Percentiles rank a stretch among this genome's conserved stretches.
Conservation (phyloP, 2,888 invertebrate species). For the Eledone cirrhosa region DNA sequence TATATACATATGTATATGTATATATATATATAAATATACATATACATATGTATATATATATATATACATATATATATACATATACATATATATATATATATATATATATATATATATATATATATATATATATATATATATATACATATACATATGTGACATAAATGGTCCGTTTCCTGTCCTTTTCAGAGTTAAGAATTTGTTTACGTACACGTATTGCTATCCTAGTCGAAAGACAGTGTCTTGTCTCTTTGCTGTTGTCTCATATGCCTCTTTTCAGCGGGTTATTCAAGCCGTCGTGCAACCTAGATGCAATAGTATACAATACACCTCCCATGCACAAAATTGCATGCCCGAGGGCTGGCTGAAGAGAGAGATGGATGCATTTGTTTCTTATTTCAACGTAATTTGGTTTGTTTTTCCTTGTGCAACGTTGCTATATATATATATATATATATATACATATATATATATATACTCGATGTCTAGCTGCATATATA, state of each 20-base stretch:
- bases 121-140: neutral
- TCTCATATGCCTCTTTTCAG: neutral
- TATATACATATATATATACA: conserved; percentile 8
- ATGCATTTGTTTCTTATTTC: too few species aligned
- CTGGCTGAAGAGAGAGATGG: too few species aligned
- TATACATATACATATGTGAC: neutral
- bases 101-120: neutral
- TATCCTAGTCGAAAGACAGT: neutral
- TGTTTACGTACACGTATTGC: neutral
- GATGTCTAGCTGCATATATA: too few species aligned
- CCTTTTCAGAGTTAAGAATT: neutral
- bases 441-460: too few species aligned
- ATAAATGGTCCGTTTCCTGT: neutral
- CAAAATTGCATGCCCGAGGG: too few species aligned
- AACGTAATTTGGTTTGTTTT: too few species aligned
- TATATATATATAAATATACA: neutral
- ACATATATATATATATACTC: too few species aligned
- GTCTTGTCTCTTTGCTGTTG: neutral
- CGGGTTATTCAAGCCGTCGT: neutral
- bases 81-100: neutral
- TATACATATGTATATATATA: neutral
- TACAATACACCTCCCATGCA: too few species aligned
- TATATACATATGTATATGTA: neutral
- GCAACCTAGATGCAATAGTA: too few species aligned
- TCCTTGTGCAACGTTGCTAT: too few species aligned